Evolutionary conservation across 2,888 invertebrate genomes (phyloP), one percentile per base, ranked within the genome.

Genomic region (Muschampia plurimacula): DNA sequence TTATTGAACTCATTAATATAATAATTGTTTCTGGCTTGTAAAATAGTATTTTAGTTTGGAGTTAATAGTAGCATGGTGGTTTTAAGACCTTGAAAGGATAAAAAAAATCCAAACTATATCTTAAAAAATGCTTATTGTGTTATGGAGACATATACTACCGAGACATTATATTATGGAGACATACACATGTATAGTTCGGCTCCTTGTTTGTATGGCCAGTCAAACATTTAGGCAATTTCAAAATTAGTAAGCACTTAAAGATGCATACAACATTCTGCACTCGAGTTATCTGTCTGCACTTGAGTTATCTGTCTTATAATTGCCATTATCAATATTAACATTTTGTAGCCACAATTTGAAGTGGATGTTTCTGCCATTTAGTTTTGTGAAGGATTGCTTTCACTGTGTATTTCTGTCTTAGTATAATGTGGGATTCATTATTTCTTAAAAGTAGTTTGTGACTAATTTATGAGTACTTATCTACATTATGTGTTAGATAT

Each of bases 231-330:
- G 15, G 39, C 12, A 39, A 13, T 32, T 9, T 46, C 32, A 67
- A 67, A 59, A 59, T 57, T 60, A 67, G 67, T 41, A 67, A 46
- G 41, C 67, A 67, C 44, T 59, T 32, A 67, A 13, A 59, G 22
- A 39, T 60, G 36, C n/a, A 57, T 39, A 8, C 6, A 63, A 22
- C n/a, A 63, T 62, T 39, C 13, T 41, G 36, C 22, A 41, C 63
- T 63, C 41, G 62, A 62, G 15, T n/a, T 39, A 9, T 15, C 36
- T 62, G 36, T 55, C 2, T 15, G 55, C 15, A 3, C 5, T 39
- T 9, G 7, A 13, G 13, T 13, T 49, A 49, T 49, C n/a, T 49
- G 2, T 59, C 28, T 32, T 59, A 32, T 59, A 32, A 59, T 59
- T 59, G 55, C 59, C 5, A 36, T 28, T 36, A 36, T 28, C 10